Conservation (phyloP, 1,140 invertebrate genomes). For the Nephotettix cincticeps region DNA sequence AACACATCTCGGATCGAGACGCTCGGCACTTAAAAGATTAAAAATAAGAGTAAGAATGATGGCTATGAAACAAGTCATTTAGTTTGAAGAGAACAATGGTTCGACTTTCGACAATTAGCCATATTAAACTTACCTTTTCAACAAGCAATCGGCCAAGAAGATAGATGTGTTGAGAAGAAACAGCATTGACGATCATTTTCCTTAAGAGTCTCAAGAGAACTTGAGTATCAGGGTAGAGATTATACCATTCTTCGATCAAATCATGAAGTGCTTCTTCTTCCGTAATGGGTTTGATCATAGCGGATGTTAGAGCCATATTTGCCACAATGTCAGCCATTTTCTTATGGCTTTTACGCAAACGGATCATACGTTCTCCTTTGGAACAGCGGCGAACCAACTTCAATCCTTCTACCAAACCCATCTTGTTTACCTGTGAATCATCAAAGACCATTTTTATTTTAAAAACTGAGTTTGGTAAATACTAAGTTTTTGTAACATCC, state of each 20-base stretch:
- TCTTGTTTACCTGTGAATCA: constrained; percentile 39
- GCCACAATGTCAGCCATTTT: constrained; percentile 44
- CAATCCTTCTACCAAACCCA: constrained; percentile 37
- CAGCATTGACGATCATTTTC: constrained; percentile 56
- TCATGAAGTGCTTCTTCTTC: constrained; percentile 30
- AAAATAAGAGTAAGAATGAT: neutral
- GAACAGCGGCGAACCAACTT: constrained; percentile 31
- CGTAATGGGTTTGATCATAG: constrained; percentile 40
- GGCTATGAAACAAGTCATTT: neutral
- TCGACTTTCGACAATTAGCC: too few species aligned
- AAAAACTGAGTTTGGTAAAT: too few species aligned
- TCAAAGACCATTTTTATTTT: too few species aligned
- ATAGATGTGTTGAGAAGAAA: constrained; percentile 58
- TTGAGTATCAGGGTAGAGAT: constrained; percentile 36
- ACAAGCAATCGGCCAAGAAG: constrained; percentile 56
- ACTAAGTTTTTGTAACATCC: too few species aligned
- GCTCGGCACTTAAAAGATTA: too few species aligned
- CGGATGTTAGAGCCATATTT: constrained; percentile 37
- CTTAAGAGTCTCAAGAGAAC: constrained; percentile 48
- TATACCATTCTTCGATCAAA: constrained; percentile 43
- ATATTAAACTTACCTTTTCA: constrained; percentile 52
- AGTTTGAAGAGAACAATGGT: too few species aligned
- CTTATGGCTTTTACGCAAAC: constrained; percentile 42
- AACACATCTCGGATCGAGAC: too few species aligned
- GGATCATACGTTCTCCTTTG: constrained; percentile 24